Base-by-base conservation (phyloP, 2,888 invertebrate species). In the Tromatobia lineatoria region DNA sequence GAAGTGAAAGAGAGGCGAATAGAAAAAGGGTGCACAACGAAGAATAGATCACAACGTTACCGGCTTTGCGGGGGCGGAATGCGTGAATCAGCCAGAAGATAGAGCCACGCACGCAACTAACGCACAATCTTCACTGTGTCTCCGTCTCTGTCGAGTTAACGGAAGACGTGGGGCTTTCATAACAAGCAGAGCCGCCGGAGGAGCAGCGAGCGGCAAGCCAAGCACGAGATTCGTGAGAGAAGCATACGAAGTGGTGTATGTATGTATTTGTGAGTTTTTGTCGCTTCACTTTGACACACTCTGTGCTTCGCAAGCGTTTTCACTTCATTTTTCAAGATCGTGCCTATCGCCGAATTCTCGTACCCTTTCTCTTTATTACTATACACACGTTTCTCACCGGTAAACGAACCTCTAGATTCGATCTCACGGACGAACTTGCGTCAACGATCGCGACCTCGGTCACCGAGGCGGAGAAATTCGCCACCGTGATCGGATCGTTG, bases 21-120 rank as follows among this genome's bases (percentile, higher is more conserved):
- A 38, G 38, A 20, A 64, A 64, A 15, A 15, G 23, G 47, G 29
- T 20, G 29, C 50, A 45, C 6, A 4, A 18, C 42, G 52, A 52
- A 45, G 38, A 20, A 70, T 13, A 87, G 89, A 70, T 85, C 70
- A 71, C 90, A 85, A 86, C 85, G 47, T 91, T 91, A 91, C 89
- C 91, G 91, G 89, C 91, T 67, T 57, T 83, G 87, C 88, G 88
- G 88, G 91, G 86, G 87, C 73, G 82, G 77, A 83, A 85, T 80
- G 79, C 88, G 86, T 79, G 82, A 78, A 88, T 86, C 80, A 88
- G 88, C 91, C 91, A 86, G 74, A 89, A 92, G 91, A 91, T 91
- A 89, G 91, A 91, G 91, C 91, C 91, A 92, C 91, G 83, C 70
- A 87, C 87, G 86, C 61, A 74, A 76, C 69, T 77, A 57, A 78